Conservation (phyloP, 1,140 invertebrate species). For the Musca vetustissima region DNA sequence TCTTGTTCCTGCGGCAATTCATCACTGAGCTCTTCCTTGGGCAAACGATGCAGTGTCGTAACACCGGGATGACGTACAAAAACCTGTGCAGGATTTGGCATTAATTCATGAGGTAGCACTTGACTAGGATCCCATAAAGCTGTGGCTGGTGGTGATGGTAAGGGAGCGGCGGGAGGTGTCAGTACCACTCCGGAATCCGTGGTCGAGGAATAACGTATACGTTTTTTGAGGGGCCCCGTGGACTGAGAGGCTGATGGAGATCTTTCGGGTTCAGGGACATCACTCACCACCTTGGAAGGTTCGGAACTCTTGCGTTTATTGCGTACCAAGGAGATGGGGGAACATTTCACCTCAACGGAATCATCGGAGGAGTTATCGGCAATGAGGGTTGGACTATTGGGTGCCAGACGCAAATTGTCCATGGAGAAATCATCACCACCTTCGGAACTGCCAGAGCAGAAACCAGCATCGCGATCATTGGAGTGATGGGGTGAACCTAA, state of each 20-base stretch:
- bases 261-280: conserved; percentile 32
- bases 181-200: conserved; percentile 43
- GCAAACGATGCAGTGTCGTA: conserved; percentile 45
- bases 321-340: conserved; percentile 64
- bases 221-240: conserved; percentile 67
- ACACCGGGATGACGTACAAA: conserved; percentile 56
- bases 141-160: conserved; percentile 54
- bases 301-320: conserved; percentile 74
- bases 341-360: conserved; percentile 68
- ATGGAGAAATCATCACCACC: conserved; percentile 60
- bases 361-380: conserved; percentile 79
- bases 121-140: conserved; percentile 55
- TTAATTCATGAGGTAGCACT: conserved; percentile 40
- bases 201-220: conserved; percentile 58
- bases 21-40: conserved; percentile 35
- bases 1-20: conserved; percentile 41
- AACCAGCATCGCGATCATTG: conserved; percentile 67
- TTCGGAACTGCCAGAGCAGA: conserved; percentile 65
- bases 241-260: conserved; percentile 16
- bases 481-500: conserved; percentile 53
- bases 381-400: conserved; percentile 56
- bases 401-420: conserved; percentile 46
- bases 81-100: conserved; percentile 52
- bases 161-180: conserved; percentile 36
- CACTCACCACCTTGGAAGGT: conserved; percentile 58